Evolutionary conservation across 2,113 vertebrate species (phyloP).

Genomic region (Chaetops frenatus): DNA sequence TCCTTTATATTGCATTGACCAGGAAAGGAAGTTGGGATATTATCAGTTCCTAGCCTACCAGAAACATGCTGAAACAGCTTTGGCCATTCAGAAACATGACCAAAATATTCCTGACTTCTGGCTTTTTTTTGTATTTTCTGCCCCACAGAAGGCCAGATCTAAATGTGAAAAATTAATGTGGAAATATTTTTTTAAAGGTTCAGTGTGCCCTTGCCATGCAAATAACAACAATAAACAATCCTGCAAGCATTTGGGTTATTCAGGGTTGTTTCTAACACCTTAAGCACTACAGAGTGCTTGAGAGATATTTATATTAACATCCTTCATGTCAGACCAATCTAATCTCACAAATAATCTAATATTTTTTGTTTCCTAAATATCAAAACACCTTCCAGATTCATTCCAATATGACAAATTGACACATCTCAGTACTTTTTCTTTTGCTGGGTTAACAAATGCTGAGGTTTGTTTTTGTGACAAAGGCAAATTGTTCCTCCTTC

Average conservation of each 20-base stretch:
- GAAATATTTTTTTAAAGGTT: accelerated
- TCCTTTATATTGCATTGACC: neutral
- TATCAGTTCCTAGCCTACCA: neutral
- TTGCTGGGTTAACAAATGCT: neutral
- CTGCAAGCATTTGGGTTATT: neutral
- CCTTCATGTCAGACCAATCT: neutral
- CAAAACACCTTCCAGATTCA: neutral
- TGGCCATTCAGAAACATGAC: neutral
- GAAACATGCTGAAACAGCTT: neutral
- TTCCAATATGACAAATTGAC: neutral
- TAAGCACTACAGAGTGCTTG: neutral
- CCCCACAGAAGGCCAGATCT: neutral
- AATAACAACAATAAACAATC: neutral
- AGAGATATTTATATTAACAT: neutral
- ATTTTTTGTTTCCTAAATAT: neutral
- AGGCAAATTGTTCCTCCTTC: neutral
- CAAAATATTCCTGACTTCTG: neutral
- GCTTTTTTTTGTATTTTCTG: neutral
- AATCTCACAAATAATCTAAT: neutral
- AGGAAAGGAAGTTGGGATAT: neutral
- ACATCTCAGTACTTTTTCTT: neutral
- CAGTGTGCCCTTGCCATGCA: neutral
- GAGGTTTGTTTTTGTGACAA: neutral
- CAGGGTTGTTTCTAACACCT: neutral
- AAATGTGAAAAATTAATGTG: neutral